These are phyloP conservation scores for Halocynthia roretzi DNA, from an alignment of 23 tunicate genomes.

Conservation along the genomic window DNA sequence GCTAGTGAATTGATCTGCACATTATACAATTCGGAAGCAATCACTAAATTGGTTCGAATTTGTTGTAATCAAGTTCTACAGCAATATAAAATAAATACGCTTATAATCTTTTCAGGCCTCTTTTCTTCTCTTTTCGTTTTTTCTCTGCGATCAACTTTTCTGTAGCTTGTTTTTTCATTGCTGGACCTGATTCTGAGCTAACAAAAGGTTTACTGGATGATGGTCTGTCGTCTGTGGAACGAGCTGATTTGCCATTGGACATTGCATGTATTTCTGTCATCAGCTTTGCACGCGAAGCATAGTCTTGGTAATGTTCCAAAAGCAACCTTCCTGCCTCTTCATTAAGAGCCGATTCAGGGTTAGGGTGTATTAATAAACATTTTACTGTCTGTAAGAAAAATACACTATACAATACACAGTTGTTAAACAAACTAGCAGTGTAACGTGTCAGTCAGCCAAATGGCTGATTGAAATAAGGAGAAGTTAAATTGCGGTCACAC, in stretches of 20 bases:
- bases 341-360: slow-evolving; percentile 95
- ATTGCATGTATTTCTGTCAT: slow-evolving; percentile 95
- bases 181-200: slow-evolving; percentile 40
- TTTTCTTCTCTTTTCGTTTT: slow-evolving; percentile 75
- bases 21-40: too few relatives aligned
- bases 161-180: slow-evolving; percentile 70
- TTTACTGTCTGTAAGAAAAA: slow-evolving; percentile 59
- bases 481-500: background rate
- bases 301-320: slow-evolving; percentile 64
- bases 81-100: background rate
- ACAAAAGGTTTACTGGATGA: slow-evolving; percentile 46
- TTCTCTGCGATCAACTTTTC: slow-evolving; percentile 67
- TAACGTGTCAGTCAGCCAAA: background rate
- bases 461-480: background rate
- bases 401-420: background rate
- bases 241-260: slow-evolving; percentile 9
- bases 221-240: slow-evolving; percentile 49
- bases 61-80: too few relatives aligned
- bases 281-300: slow-evolving; percentile 71
- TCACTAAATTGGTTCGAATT: too few relatives aligned
- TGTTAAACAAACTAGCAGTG: background rate
- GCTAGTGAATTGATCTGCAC: too few relatives aligned
- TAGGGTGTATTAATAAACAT: slow-evolving; percentile 87
- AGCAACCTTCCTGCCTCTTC: slow-evolving; percentile 93
- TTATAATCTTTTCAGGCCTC: slow-evolving; percentile 87